A percentile compares a stretch with the other conserved stretches of the same genome.
Conservation (phyloP, 2,113 vertebrate genomes). For the Bombycilla garrulus region DNA sequence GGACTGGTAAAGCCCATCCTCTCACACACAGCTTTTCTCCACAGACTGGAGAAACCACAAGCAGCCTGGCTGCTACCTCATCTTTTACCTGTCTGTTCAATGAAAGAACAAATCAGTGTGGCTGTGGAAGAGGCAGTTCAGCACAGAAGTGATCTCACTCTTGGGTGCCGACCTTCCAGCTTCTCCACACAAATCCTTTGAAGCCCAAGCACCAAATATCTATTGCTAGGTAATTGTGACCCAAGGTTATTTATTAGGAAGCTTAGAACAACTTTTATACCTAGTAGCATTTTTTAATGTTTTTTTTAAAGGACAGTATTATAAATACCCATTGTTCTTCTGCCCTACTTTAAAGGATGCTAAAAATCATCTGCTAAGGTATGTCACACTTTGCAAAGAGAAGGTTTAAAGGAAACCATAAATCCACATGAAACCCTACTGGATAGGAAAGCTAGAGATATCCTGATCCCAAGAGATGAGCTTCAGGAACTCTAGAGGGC, state of each 20-base stretch:
- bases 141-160: not conserved
- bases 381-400: not conserved
- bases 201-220: not conserved
- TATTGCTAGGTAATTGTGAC: not conserved
- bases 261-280: not conserved
- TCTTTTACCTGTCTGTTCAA: not conserved
- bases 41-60: too few relatives aligned
- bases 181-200: not conserved
- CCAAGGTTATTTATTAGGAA: not conserved
- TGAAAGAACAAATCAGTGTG: not conserved
- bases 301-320: not conserved
- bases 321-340: not conserved
- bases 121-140: not conserved
- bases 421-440: not conserved
- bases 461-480: not conserved
- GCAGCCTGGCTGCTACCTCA: not conserved
- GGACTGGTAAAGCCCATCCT: not conserved
- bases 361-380: not conserved
- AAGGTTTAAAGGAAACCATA: not conserved
- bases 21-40: accelerated
- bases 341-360: not conserved
- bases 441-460: not conserved
- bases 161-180: not conserved
- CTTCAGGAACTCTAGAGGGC: not conserved
- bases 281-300: not conserved